These are phyloP conservation scores for Pegea sp. DNA, from an alignment of 23 tunicate genomes.

Conservation along the genomic window DNA sequence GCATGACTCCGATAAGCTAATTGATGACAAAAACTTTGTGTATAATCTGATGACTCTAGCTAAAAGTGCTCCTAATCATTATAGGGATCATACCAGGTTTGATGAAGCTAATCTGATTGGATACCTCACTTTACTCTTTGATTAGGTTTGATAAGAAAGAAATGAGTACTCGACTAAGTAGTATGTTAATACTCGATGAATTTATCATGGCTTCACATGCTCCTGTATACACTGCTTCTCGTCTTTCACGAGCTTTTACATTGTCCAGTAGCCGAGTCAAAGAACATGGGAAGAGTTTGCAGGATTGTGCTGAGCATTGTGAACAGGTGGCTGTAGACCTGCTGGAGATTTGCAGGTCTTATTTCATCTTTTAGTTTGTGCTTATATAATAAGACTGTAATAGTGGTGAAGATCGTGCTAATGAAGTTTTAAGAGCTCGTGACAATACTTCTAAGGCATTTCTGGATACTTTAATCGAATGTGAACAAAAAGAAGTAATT, in stretches of 20 bases:
- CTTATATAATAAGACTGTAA: neutral
- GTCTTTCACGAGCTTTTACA: slow-evolving; percentile 50
- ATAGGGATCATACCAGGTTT: neutral
- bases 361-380: neutral
- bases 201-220: slow-evolving; percentile 57
- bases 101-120: neutral
- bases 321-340: slow-evolving; percentile 60
- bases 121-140: too few species aligned
- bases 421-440: slow-evolving; percentile 62
- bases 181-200: slow-evolving; percentile 68
- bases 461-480: slow-evolving; percentile 66
- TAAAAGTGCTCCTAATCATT: slow-evolving; percentile 9
- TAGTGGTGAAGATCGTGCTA: slow-evolving; percentile 64
- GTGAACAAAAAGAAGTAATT: slow-evolving; percentile 80
- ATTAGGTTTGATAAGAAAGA: too few species aligned
- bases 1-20: slow-evolving; percentile 52
- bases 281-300: slow-evolving; percentile 50
- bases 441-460: slow-evolving; percentile 61
- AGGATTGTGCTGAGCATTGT: slow-evolving; percentile 51
- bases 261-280: slow-evolving; percentile 42
- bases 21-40: slow-evolving; percentile 74
- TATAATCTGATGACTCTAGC: slow-evolving; percentile 57
- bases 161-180: too few species aligned
- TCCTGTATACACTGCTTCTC: slow-evolving; percentile 56
- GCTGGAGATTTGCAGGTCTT: slow-evolving; percentile 75